These are phyloP conservation scores for Lepidotrigona ventralis DNA, from an alignment of 1,140 invertebrate species.

Conservation along the genomic window DNA sequence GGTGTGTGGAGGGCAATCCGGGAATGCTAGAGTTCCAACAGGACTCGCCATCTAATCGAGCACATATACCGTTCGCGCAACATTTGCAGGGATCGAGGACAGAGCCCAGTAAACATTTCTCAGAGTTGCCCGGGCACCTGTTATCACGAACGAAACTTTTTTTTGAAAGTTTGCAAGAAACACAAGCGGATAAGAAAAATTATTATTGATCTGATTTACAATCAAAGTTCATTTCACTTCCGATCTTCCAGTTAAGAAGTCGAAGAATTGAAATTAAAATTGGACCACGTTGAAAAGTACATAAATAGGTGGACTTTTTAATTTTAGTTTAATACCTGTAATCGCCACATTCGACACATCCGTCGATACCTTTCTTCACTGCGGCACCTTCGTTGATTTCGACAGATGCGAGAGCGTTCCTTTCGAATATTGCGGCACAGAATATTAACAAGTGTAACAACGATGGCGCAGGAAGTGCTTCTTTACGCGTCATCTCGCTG, in stretches of 20 bases:
- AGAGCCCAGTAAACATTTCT: background rate
- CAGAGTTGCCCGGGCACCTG: background rate
- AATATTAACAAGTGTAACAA: background rate
- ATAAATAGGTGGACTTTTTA: background rate
- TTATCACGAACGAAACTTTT: background rate
- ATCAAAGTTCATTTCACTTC: background rate
- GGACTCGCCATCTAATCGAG: background rate
- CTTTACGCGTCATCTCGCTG: conserved; percentile 6
- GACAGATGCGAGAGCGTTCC: background rate
- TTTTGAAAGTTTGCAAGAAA: background rate
- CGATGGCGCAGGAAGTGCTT: background rate
- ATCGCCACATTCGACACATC: conserved; percentile 3
- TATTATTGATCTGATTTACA: background rate
- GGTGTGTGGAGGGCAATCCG: background rate
- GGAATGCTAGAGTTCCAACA: conserved; percentile 11
- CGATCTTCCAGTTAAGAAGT: background rate
- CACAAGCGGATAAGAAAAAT: background rate
- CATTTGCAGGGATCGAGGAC: background rate
- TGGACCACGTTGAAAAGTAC: too few species aligned
- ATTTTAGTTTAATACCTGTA: background rate
- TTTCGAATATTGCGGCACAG: background rate
- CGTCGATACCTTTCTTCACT: background rate
- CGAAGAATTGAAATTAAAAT: background rate
- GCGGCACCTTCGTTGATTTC: background rate
- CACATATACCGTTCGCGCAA: background rate